Evolutionary conservation across 2,113 vertebrate species (phyloP), one percentile per base, ranked within the genome.

Genomic region (Garra rufa): DNA sequence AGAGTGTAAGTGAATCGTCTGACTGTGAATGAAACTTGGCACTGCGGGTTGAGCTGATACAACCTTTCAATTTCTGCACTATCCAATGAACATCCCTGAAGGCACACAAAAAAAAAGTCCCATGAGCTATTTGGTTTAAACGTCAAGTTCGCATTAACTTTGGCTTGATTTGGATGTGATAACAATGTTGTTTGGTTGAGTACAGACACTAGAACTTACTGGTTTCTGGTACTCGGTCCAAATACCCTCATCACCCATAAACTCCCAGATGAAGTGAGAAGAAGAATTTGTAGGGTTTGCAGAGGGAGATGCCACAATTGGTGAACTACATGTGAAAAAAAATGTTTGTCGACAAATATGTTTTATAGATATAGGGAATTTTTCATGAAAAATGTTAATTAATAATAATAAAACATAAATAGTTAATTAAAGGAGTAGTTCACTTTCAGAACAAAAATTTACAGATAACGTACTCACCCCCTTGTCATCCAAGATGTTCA

Each of bases 161-260:
- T n/a, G n/a, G n/a, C n/a, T n/a, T n/a, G n/a, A n/a, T n/a, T n/a
- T n/a, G n/a, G n/a, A n/a, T n/a, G n/a, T n/a, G n/a, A n/a, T n/a
- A n/a, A n/a, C n/a, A n/a, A n/a, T n/a, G n/a, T 26, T 26, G 50
- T 19, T 19, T 19, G 50, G 50, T 52, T 52, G 50, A 52, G 50
- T 21, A 19, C 4, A 52, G 50, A 52, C 17, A 19, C 5, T 4
- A 21, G 34, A 55, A 87, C 92, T 90, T 76, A 94, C 93, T 52
- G 88, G 69, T 77, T 90, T 87, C 75, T 92, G 82, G 65, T 92
- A 94, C 76, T 93, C 91, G 8, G 48, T 88, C 93, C 93, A 94
- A 11, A 77, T 19, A 2, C 90, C 92, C 65, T 91, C 80, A 0
- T 91, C 86, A 34, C 57, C 93, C 88, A 90, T 89, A 57, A 92